Evolutionary conservation across 1,140 invertebrate species (phyloP).

Genomic region (Drosophila albomicans): DNA sequence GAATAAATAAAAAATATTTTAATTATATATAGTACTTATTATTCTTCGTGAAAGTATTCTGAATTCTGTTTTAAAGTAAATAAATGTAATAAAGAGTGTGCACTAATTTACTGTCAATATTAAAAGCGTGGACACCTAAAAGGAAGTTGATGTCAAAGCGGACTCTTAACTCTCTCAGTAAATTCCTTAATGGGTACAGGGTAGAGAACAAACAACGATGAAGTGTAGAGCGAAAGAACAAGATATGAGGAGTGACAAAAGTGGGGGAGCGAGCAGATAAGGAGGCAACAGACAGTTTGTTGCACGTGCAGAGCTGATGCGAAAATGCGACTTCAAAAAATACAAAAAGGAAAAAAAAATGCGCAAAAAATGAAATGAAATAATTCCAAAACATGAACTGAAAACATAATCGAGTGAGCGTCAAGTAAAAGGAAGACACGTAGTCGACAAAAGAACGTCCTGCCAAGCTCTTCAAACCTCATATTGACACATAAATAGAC

Average conservation of each 20-base stretch:
- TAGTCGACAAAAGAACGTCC: constrained; percentile 18
- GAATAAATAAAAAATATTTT: no score
- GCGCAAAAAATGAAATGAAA: constrained; percentile 81
- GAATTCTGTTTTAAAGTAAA: no score
- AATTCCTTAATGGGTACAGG: background rate
- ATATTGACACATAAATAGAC: constrained; percentile 50
- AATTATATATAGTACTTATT: no score
- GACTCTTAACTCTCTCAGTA: background rate
- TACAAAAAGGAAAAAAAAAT: constrained; percentile 77
- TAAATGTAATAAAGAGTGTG: no score
- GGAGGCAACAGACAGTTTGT: constrained; percentile 14
- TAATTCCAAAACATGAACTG: constrained; percentile 83
- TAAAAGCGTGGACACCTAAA: no score
- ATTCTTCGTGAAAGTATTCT: no score
- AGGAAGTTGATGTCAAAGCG: no score
- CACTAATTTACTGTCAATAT: no score
- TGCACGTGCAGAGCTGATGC: constrained; percentile 30
- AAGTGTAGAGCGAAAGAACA: constrained; percentile 42
- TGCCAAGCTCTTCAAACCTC: constrained; percentile 19
- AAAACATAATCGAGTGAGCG: constrained; percentile 80
- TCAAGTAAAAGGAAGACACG: constrained; percentile 72
- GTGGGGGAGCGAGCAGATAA: background rate
- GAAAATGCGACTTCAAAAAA: constrained; percentile 60
- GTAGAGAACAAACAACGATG: constrained; percentile 65
- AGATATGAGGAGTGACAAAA: constrained; percentile 2